These are phyloP conservation scores for Hydrophis major DNA, from an alignment of 2,797 vertebrate genomes.

Conservation along the genomic window DNA sequence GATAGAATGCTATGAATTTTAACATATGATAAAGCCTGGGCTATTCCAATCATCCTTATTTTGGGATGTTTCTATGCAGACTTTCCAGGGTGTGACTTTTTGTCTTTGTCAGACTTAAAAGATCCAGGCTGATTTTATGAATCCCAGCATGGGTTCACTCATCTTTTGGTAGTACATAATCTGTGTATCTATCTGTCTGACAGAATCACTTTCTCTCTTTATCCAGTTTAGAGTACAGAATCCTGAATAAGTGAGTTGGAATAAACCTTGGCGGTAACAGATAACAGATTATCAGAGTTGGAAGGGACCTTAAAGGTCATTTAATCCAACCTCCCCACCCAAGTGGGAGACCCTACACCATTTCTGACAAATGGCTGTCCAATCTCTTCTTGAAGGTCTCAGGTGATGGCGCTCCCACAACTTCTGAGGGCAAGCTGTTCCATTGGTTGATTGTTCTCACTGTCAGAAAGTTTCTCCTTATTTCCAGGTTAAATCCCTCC, in stretches of 20 bases:
- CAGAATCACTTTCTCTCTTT: neutral
- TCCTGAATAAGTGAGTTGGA: neutral
- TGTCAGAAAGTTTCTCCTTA: too few relatives aligned
- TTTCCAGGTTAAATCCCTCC: too few relatives aligned
- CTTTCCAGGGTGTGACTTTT: neutral
- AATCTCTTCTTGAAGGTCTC: too few relatives aligned
- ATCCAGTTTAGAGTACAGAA: neutral
- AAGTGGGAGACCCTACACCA: too few relatives aligned
- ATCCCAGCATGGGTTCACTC: neutral
- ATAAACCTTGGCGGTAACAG: neutral
- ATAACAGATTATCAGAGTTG: too few relatives aligned
- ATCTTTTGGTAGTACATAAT: neutral
- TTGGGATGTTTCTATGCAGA: neutral
- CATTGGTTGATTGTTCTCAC: too few relatives aligned
- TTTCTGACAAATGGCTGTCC: too few relatives aligned
- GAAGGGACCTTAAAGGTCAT: too few relatives aligned
- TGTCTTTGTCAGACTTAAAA: neutral
- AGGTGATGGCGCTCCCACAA: too few relatives aligned
- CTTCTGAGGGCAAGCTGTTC: too few relatives aligned
- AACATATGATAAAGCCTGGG: neutral
- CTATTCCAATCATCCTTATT: neutral
- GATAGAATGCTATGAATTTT: neutral
- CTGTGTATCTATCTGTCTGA: neutral
- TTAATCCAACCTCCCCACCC: too few relatives aligned
- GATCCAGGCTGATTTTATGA: neutral